These are phyloP conservation scores for Sylvietta virens DNA, from an alignment of 2,113 vertebrate species.

Conservation along the genomic window DNA sequence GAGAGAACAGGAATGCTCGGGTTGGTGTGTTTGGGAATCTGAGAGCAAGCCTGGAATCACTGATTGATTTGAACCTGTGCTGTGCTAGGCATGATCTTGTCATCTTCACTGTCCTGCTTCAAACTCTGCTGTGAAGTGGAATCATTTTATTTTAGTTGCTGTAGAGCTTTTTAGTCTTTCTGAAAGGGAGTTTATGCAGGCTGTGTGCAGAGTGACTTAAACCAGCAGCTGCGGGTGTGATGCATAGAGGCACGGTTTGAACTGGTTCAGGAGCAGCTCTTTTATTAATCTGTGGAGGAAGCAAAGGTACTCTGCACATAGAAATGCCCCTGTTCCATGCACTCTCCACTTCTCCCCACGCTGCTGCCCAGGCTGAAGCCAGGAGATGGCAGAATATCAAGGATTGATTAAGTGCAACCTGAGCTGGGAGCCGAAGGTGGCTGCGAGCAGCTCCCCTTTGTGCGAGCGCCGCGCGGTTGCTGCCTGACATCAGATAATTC, in stretches of 20 bases:
- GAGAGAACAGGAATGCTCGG: not conserved
- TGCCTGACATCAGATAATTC: constrained; percentile 63
- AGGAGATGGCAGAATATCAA: constrained; percentile 63
- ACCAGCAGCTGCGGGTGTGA: not conserved
- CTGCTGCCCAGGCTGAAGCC: constrained; percentile 54
- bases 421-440: constrained; percentile 59
- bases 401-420: constrained; percentile 66
- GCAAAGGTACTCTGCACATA: not conserved
- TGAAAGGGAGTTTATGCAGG: not conserved
- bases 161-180: not conserved
- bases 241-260: not conserved
- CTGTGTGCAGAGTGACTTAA: not conserved
- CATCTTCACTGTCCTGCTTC: not conserved
- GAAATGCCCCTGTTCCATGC: not conserved
- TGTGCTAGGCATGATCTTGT: not conserved
- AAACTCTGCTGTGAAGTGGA: not conserved
- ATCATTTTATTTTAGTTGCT: not conserved
- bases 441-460: constrained; percentile 55
- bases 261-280: not conserved
- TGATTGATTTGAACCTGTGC: not conserved
- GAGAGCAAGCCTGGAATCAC: not conserved
- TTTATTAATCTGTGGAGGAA: not conserved
- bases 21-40: not conserved
- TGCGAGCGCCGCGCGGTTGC: constrained; percentile 36
- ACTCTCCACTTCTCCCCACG: not conserved